Base-by-base conservation (phyloP, 64 coral and sea anemone genomes). In the Porites australiensis region DNA sequence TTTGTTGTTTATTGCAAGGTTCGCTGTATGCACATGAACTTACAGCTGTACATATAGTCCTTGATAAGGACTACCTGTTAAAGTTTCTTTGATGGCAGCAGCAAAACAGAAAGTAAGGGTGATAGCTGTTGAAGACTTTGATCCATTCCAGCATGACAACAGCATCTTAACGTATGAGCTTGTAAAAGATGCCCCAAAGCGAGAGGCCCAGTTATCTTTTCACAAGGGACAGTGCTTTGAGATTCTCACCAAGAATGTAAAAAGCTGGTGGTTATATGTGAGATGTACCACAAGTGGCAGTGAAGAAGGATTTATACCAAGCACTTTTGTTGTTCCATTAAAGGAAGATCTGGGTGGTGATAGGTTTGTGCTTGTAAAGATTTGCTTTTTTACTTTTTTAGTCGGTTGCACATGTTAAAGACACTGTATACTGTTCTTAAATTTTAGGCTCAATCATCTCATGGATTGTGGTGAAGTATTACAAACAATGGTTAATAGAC, bases 241-340 rank as follows among this genome's bases (percentile, higher is more conserved):
- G 18, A 85, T 93, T 43, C 82, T 93, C 4, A 85, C 82, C 11
- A 87, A 64, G 64, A 81, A 77, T 67, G 8, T 79, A 3, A 77
- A 64, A 11, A 53, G 48, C 53, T 93, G 91, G 82, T 93, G 91
- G 91, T 18, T 93, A 2, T 93, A 87, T 20, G 91, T 93, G 2
- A 86, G 79, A 16, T 74, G 82, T 45, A 8, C 70, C 44, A 68
- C 63, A 67, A 93, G 64, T 74, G 81, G 55, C 21, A 52, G 62
- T 20, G 76, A 79, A 53, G 91, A 93, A 53, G 91, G 91, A 13
- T 93, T 87, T 87, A 75, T 93, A 79, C 91, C 91, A 23, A 93
- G 91, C 18, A 62, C 50, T 53, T 93, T 72, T 43, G 73, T 87
- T 66, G 60, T 70, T n/a, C 91, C 91, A 19, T 47, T 93, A 19